These are phyloP conservation scores for Ammodytes dubius DNA, from an alignment of 2,113 vertebrate species.

Conservation along the genomic window DNA sequence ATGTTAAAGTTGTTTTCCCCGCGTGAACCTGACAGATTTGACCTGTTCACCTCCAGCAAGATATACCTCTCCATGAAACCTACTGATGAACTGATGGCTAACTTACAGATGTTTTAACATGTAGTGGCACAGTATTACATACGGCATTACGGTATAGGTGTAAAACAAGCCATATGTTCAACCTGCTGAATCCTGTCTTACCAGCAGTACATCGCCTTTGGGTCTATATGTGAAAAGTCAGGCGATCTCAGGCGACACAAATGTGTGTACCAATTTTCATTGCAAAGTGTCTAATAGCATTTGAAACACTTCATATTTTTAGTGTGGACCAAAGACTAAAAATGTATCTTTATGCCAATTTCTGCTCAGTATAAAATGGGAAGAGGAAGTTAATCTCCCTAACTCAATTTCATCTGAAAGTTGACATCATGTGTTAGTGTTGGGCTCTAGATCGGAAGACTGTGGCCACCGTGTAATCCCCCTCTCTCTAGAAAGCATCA, in stretches of 20 bases:
- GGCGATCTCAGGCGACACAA: neutral
- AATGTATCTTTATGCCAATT: neutral
- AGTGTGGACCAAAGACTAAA: neutral
- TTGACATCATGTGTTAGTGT: slow-evolving; percentile 57
- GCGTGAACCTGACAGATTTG: slow-evolving; percentile 31
- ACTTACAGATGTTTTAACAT: slow-evolving; percentile 18
- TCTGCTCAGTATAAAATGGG: neutral
- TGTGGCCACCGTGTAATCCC: slow-evolving; percentile 46
- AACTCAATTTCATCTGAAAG: slow-evolving; percentile 42
- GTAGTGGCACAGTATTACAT: slow-evolving; percentile 12
- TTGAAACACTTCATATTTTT: neutral
- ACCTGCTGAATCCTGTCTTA: neutral
- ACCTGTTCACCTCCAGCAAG: slow-evolving; percentile 22
- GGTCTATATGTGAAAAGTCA: neutral
- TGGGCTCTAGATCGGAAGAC: slow-evolving; percentile 12
- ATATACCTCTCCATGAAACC: slow-evolving; percentile 9
- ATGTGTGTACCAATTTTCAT: neutral
- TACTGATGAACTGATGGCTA: slow-evolving; percentile 14
- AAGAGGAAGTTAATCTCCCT: slow-evolving; percentile 8
- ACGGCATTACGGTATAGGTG: neutral
- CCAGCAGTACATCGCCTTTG: neutral
- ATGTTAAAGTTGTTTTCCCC: slow-evolving; percentile 24
- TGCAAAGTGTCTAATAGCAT: neutral
- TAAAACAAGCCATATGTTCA: slow-evolving; percentile 17
- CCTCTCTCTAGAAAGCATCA: slow-evolving; percentile 45